A percentile compares a stretch with the other conserved stretches of the same genome.
phyloP scores from a whole-genome alignment of 2,888 invertebrate species.

The Aphodius sticticus region DNA sequence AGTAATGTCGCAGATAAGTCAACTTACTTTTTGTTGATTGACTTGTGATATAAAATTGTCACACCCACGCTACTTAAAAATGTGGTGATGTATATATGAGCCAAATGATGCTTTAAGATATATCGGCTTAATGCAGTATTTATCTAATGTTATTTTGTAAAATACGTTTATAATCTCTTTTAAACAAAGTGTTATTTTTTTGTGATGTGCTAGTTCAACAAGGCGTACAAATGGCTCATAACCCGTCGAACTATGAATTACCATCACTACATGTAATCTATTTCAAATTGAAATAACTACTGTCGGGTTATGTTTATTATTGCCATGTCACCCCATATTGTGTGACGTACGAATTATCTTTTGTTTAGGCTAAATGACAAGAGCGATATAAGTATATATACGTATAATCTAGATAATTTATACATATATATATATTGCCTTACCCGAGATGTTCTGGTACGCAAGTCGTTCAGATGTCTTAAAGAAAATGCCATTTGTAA shows the following conservation, averaged over 20 bases:
- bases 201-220: neutral
- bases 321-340: neutral
- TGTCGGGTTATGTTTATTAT: neutral
- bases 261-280: no score
- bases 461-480: conserved; percentile 20
- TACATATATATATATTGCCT: conserved; percentile 35
- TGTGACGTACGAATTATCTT: neutral
- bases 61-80: no score
- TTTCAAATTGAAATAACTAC: no score
- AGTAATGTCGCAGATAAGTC: no score
- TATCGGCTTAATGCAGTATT: neutral
- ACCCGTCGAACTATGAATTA: neutral
- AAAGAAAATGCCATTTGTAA: conserved; percentile 46
- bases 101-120: no score
- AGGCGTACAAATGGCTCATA: neutral
- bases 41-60: no score
- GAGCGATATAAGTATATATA: conserved; percentile 29
- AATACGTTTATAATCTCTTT: neutral
- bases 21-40: no score
- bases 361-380: conserved; percentile 5
- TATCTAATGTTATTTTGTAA: neutral
- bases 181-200: neutral
- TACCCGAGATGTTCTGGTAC: conserved; percentile 43
- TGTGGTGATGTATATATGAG: no score
- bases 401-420: conserved; percentile 36